Conservation (phyloP, 2,113 vertebrate genomes). For the Dromaius novaehollandiae region DNA sequence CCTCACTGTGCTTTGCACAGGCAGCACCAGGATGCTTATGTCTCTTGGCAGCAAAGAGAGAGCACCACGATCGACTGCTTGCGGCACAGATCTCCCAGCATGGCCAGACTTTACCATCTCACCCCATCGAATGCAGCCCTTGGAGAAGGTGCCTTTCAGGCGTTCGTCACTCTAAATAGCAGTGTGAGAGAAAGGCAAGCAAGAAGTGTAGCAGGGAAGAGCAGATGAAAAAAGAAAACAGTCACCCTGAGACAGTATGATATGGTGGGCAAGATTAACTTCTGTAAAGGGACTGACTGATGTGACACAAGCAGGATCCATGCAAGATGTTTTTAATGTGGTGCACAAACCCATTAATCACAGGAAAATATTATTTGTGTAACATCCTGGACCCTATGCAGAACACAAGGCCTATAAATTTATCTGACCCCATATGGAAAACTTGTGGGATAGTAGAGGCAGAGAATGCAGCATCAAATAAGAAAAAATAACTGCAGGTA, state of each 20-base stretch:
- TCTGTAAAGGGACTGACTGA: slow-evolving; percentile 3
- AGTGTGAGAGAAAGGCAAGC: not conserved
- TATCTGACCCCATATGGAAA: not conserved
- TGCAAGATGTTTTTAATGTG: slow-evolving; percentile 34
- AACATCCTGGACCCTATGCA: not conserved
- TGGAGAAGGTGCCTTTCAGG: not conserved
- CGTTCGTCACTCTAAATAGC: not conserved
- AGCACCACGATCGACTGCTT: not conserved
- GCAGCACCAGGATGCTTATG: not conserved
- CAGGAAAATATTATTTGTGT: slow-evolving; percentile 14
- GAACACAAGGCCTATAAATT: not conserved
- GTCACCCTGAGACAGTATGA: not conserved
- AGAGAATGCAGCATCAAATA: not conserved
- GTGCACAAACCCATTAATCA: slow-evolving; percentile 47
- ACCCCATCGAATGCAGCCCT: not conserved
- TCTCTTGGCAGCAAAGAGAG: not conserved
- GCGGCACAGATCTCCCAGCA: not conserved
- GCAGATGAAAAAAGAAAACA: slow-evolving; percentile 36
- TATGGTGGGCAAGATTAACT: slow-evolving; percentile 38
- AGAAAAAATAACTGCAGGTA: not conserved
- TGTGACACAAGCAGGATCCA: slow-evolving; percentile 2
- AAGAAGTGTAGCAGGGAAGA: not conserved
- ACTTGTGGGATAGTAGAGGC: not conserved
- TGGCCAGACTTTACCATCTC: not conserved
- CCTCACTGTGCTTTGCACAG: not conserved